Conservation (phyloP, 2,797 vertebrate genomes). For the Dryobates pubescens region DNA sequence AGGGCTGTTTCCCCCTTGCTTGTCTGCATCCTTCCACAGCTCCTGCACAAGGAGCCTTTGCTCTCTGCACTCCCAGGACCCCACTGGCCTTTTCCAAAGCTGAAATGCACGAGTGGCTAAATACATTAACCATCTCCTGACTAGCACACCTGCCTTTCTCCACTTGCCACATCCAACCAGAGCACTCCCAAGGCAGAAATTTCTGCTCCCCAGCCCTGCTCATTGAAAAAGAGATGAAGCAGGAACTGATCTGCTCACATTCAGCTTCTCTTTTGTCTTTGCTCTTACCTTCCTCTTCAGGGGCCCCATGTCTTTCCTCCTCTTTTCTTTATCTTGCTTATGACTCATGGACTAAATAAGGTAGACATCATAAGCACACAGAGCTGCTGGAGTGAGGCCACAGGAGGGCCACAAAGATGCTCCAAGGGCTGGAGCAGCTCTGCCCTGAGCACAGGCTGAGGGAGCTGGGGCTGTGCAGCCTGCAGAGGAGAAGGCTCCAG, state of each 20-base stretch:
- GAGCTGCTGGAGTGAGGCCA: too few relatives aligned
- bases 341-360: not conserved
- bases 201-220: not conserved
- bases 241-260: not conserved
- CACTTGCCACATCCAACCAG: not conserved
- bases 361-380: too few relatives aligned
- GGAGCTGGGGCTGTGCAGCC: too few relatives aligned
- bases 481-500: too few relatives aligned
- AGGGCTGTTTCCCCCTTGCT: not conserved
- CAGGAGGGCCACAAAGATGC: too few relatives aligned
- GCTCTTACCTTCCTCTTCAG: not conserved
- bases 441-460: too few relatives aligned
- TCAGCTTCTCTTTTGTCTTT: not conserved
- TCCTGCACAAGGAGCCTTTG: not conserved
- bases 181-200: not conserved
- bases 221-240: not conserved
- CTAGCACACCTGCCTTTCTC: not conserved
- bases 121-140: not conserved
- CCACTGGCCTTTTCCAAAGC: not conserved
- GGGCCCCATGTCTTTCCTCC: not conserved
- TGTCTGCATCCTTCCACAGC: not conserved
- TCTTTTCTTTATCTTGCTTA: slow-evolving; percentile 5
- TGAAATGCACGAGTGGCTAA: not conserved
- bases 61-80: not conserved
- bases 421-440: too few relatives aligned